These are phyloP conservation scores for Caenorhabditis latens DNA, from an alignment of 1,140 invertebrate species.

Conservation along the genomic window DNA sequence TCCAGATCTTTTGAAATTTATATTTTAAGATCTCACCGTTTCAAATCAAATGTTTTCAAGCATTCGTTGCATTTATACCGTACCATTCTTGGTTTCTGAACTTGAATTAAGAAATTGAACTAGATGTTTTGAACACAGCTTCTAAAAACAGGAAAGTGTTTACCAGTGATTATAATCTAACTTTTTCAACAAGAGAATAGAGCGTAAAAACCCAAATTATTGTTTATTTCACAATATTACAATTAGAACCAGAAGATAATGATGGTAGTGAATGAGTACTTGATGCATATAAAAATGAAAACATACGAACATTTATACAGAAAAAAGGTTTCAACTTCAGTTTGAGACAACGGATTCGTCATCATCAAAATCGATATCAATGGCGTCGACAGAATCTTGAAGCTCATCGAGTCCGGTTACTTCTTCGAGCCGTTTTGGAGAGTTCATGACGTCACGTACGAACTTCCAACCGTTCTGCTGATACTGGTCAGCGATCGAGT, in stretches of 20 bases:
- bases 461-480: conserved; percentile 64
- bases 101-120: neutral
- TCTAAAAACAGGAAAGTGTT: no score
- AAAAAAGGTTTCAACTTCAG: neutral
- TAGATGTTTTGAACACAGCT: neutral
- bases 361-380: conserved; percentile 64
- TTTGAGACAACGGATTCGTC: conserved; percentile 42
- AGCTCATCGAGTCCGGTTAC: conserved; percentile 65
- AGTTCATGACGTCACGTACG: conserved; percentile 64
- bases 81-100: neutral
- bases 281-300: no score
- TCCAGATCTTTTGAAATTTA: neutral
- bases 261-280: no score
- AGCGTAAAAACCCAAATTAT: no score
- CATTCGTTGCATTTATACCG: conserved; percentile 40
- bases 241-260: no score
- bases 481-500: conserved; percentile 44
- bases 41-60: neutral
- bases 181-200: no score
- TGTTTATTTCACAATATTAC: no score
- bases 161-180: neutral
- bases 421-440: conserved; percentile 59
- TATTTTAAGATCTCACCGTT: conserved; percentile 3
- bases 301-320: conserved; percentile 10
- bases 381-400: conserved; percentile 59